Evolutionary conservation across 2,888 invertebrate species (phyloP).

Genomic region (Stenchaetothrips biformis): DNA sequence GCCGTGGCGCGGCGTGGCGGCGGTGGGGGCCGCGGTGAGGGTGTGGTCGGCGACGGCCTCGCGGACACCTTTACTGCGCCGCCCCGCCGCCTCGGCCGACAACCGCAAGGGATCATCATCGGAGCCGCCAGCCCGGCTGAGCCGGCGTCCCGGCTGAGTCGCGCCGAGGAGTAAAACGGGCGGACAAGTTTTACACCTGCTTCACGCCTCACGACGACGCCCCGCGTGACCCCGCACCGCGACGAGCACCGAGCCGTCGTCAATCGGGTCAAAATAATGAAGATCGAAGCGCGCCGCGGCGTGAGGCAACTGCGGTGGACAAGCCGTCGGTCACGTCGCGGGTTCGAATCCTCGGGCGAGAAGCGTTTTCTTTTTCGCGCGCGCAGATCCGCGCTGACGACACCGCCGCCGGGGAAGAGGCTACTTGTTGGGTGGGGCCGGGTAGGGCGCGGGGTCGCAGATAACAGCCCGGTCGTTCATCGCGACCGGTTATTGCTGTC

Average conservation of each 20-base stretch:
- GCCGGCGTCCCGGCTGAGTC: background rate
- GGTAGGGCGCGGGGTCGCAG: background rate
- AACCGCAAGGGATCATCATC: background rate
- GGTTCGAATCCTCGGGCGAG: too few species aligned
- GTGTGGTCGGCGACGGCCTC: too few species aligned
- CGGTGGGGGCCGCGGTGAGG: background rate
- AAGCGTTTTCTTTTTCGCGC: too few species aligned
- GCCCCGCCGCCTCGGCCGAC: too few species aligned
- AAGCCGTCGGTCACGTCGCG: too few species aligned
- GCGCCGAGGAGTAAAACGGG: background rate
- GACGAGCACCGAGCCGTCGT: background rate
- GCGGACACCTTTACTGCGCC: too few species aligned
- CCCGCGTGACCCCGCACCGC: background rate
- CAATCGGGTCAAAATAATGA: too few species aligned
- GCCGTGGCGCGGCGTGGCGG: background rate
- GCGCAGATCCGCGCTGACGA: too few species aligned
- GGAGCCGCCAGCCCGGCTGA: background rate
- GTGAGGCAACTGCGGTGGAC: too few species aligned
- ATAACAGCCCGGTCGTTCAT: background rate
- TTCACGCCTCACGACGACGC: background rate
- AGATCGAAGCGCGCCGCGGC: too few species aligned
- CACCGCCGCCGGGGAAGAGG: background rate
- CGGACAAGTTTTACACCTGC: background rate
- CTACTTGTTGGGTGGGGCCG: background rate
- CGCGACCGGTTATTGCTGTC: slow-evolving; percentile 14